These are phyloP conservation scores for Callosobruchus maculatus DNA, from an alignment of 2,888 invertebrate species.

Conservation along the genomic window DNA sequence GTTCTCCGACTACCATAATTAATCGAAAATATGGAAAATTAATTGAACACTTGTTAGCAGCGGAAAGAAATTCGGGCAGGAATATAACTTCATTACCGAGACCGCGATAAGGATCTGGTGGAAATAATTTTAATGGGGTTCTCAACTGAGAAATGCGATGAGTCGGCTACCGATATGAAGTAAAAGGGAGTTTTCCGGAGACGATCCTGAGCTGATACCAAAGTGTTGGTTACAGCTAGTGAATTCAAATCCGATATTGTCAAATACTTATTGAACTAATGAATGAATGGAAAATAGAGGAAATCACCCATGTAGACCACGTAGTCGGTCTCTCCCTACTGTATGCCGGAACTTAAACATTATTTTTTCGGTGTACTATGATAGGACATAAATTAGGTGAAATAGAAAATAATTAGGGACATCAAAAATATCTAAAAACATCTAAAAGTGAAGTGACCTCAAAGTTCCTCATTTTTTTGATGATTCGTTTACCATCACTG, in stretches of 20 bases:
- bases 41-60: constrained; percentile 2
- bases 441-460: too few relatives aligned
- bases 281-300: too few relatives aligned
- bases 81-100: constrained; percentile 2
- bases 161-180: background rate
- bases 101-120: background rate
- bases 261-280: too few relatives aligned
- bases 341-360: too few relatives aligned
- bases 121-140: background rate
- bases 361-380: too few relatives aligned
- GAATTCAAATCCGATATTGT: background rate
- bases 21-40: constrained; percentile 2
- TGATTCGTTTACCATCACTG: too few relatives aligned
- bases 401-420: too few relatives aligned
- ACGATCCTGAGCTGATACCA: background rate
- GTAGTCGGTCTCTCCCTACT: too few relatives aligned
- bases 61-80: background rate
- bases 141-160: background rate
- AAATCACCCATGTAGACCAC: too few relatives aligned
- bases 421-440: too few relatives aligned
- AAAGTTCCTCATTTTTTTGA: too few relatives aligned
- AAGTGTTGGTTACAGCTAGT: background rate
- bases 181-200: background rate
- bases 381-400: too few relatives aligned
- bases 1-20: background rate